Evolutionary conservation across 1,140 invertebrate genomes (phyloP).

Genomic region (Spodoptera litura): DNA sequence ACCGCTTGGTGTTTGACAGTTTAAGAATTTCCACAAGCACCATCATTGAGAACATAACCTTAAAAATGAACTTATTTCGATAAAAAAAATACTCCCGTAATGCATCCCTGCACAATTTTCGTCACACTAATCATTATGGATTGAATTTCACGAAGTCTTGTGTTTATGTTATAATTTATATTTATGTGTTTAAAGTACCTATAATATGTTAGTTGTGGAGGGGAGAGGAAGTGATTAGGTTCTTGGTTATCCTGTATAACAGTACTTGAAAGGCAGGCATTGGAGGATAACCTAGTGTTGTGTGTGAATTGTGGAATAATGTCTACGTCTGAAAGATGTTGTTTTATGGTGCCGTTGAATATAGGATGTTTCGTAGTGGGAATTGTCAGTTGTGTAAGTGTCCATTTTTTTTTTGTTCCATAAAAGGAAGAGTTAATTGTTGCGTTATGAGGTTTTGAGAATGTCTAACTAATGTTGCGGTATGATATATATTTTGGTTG

Average conservation of each 20-base stretch:
- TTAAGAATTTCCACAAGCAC: too few relatives aligned
- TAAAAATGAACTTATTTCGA: too few relatives aligned
- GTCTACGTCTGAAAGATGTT: slow-evolving; percentile 52
- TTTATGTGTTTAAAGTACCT: not conserved
- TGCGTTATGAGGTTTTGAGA: too few relatives aligned
- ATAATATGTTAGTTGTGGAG: not conserved
- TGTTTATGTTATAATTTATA: slow-evolving; percentile 20
- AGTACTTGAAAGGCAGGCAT: not conserved
- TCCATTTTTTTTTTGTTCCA: not conserved
- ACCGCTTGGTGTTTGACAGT: too few relatives aligned
- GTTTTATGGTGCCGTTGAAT: slow-evolving; percentile 46
- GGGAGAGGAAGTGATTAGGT: not conserved
- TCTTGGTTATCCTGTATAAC: not conserved
- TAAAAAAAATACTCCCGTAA: not conserved
- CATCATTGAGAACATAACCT: too few relatives aligned
- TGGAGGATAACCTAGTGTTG: not conserved
- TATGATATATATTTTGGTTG: too few relatives aligned
- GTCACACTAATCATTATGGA: slow-evolving; percentile 31
- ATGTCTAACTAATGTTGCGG: too few relatives aligned
- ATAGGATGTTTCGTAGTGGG: slow-evolving; percentile 43
- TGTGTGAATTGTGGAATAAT: slow-evolving; percentile 37
- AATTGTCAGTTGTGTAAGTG: slow-evolving; percentile 43
- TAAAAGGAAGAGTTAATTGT: too few relatives aligned
- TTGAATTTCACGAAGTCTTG: slow-evolving; percentile 31
- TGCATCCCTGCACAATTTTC: slow-evolving; percentile 26